Conservation (phyloP, 2,888 invertebrate genomes). For the Trichopria drosophilae region DNA sequence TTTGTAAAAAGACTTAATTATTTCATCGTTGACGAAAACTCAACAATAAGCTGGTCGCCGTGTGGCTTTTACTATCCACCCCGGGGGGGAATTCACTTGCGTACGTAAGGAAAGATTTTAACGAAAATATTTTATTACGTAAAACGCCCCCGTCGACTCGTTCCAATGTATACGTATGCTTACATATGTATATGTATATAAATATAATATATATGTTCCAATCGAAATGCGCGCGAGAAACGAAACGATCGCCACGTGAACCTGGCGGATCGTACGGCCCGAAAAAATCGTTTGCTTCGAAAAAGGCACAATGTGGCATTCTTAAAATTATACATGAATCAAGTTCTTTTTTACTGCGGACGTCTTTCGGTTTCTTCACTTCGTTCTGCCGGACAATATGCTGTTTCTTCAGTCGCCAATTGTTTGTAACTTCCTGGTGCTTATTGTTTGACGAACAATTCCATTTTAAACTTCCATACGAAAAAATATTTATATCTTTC, state of each 20-base stretch:
- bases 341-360: constrained; percentile 16
- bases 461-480: constrained; percentile 24
- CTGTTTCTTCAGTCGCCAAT: constrained; percentile 19
- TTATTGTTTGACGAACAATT: constrained; percentile 18
- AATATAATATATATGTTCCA: constrained; percentile 24
- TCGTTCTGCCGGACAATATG: constrained; percentile 24
- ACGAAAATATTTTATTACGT: too few relatives aligned
- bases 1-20: too few relatives aligned
- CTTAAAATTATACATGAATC: constrained; percentile 32
- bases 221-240: too few relatives aligned
- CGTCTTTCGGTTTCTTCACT: constrained; percentile 10
- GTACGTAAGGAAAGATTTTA: too few relatives aligned
- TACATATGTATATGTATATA: constrained; percentile 15
- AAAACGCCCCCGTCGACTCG: too few relatives aligned
- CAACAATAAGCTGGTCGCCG: too few relatives aligned
- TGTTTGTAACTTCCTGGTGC: constrained; percentile 12
- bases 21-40: too few relatives aligned
- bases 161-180: not conserved
- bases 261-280: too few relatives aligned
- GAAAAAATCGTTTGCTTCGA: constrained; percentile 27
- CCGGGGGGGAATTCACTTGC: too few relatives aligned
- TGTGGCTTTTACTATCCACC: too few relatives aligned
- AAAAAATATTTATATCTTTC: constrained; percentile 32
- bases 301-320: constrained; percentile 37
- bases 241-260: too few relatives aligned